Evolutionary conservation across 2,113 vertebrate species (phyloP).

Genomic region (Myrmecophaga tridactyla): DNA sequence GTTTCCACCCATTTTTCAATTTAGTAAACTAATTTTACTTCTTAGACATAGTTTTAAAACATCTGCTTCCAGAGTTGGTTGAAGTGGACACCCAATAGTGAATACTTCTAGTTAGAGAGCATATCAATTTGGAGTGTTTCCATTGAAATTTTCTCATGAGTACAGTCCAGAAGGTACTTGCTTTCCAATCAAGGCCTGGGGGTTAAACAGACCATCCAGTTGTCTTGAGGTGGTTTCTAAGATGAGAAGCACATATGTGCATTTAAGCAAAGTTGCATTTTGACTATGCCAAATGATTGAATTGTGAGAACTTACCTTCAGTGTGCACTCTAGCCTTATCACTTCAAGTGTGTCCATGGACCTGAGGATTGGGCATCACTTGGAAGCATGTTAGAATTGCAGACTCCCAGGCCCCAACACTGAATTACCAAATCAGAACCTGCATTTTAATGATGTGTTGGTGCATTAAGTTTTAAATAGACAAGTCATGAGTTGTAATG

Average conservation of each 20-base stretch:
- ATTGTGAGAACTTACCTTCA: background rate
- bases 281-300: background rate
- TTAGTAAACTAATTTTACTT: background rate
- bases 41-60: background rate
- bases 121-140: background rate
- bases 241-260: background rate
- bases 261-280: background rate
- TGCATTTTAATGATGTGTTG: background rate
- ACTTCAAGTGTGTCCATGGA: background rate
- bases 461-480: background rate
- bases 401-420: no score
- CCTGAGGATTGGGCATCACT: rapidly evolving
- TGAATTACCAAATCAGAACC: background rate
- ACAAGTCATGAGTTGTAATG: background rate
- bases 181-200: background rate
- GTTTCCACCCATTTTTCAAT: background rate
- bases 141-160: slow-evolving; percentile 4
- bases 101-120: background rate
- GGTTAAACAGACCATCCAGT: background rate
- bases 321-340: background rate
- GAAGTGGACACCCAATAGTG: background rate
- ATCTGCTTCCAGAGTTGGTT: background rate
- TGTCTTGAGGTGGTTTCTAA: background rate
- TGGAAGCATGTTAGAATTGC: background rate
- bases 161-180: background rate